Percentiles rank a stretch among this genome's conserved stretches.
phyloP scores from a whole-genome alignment of 2,888 invertebrate genomes.

The Tanytarsus gracilentus region DNA sequence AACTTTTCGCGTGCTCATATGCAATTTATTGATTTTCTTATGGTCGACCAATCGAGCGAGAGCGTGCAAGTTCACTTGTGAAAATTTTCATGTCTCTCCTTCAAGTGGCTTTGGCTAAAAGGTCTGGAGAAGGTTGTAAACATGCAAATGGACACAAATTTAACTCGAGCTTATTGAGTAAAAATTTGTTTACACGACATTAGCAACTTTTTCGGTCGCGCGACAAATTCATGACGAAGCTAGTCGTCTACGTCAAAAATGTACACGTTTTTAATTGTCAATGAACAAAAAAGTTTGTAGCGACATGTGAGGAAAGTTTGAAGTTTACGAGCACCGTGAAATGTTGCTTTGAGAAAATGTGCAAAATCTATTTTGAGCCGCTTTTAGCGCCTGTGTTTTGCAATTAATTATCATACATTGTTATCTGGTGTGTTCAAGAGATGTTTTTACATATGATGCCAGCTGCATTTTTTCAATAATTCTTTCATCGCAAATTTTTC shows the following conservation, averaged over 20 bases:
- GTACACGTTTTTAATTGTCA: too few species aligned
- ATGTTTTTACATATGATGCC: background rate
- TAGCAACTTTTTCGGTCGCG: background rate
- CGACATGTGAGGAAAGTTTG: too few species aligned
- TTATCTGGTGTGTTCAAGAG: background rate
- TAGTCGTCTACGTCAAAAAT: too few species aligned
- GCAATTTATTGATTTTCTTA: constrained; percentile 21
- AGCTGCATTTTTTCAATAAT: background rate
- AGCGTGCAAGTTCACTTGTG: background rate
- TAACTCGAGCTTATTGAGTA: background rate
- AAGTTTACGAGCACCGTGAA: too few species aligned
- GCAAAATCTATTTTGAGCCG: background rate
- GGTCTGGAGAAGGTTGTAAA: too few species aligned
- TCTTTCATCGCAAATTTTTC: background rate
- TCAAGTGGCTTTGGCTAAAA: too few species aligned
- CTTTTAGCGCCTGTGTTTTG: background rate
- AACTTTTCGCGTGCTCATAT: constrained; percentile 17
- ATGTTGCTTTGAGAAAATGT: too few species aligned
- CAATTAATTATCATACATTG: too few species aligned
- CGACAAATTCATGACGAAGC: too few species aligned
- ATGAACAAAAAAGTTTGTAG: too few species aligned
- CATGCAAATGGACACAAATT: too few species aligned
- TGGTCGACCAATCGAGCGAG: background rate
- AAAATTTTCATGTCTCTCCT: too few species aligned
- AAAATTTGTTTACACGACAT: constrained; percentile 2